Evolutionary conservation across 2,888 invertebrate genomes (phyloP), one percentile per base, ranked within the genome.

Genomic region (Zygothrica quintamaculata): DNA sequence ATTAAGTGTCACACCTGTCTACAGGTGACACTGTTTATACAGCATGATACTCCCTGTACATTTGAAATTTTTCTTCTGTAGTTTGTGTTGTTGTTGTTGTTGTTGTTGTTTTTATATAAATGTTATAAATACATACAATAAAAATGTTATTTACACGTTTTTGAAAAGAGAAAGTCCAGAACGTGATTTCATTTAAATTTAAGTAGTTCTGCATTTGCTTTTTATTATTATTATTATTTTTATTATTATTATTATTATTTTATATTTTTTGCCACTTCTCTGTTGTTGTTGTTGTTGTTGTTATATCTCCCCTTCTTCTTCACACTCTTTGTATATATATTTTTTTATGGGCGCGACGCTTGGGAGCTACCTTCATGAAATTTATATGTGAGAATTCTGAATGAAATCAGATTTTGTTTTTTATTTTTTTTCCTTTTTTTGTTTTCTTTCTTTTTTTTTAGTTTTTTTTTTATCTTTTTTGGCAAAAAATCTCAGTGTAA

Each of bases 111-210:
- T n/a, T 69, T 70, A 80, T 53, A 77, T 79, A 81, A 77, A 84
- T 74, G 76, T 69, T 72, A 78, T 84, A 78, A 79, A 79, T 75
- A 70, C 58, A 46, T 48, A 65, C 72, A 71, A 86, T 85, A 88
- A 88, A 88, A 84, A 74, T 82, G 77, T 80, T 84, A 77, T 82
- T 86, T 84, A 87, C 88, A 86, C 59, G 71, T 60, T 80, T 77
- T 73, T 87, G 84, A 87, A 89, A 89, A 89, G 88, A 89, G 88
- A 89, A 89, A 89, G 89, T 89, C 74, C 78, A 73, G 71, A 68
- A 65, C 80, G 80, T 80, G 77, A 65, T 81, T 84, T 84, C 74
- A 76, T 84, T 80, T 78, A 59, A 72, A 68, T 68, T 73, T 72
- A 71, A 71, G 64, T 73, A 84, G 78, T 76, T 81, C 72, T 74